Conservation (phyloP, 2,113 vertebrate species). For the Ovibos moschatus region DNA sequence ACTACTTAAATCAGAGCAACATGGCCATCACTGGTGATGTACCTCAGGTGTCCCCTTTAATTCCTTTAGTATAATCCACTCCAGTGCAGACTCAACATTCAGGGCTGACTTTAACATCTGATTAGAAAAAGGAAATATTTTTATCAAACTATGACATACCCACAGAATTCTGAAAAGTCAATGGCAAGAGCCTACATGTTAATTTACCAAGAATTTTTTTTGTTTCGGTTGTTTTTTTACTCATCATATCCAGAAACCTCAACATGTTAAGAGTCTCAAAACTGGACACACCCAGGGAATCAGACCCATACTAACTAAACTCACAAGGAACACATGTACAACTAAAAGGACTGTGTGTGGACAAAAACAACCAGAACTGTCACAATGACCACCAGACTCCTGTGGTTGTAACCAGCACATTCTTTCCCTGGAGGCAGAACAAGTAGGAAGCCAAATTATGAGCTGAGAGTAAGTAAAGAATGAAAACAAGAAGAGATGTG, state of each 20-base stretch:
- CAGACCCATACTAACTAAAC: not conserved
- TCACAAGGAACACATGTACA: not conserved
- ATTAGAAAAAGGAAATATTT: not conserved
- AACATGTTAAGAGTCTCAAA: not conserved
- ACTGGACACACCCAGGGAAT: not conserved
- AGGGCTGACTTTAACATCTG: not conserved
- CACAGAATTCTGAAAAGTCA: slow-evolving; percentile 41
- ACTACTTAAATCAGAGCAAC: not conserved
- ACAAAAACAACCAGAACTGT: not conserved
- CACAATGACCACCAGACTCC: not conserved
- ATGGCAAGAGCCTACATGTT: not conserved
- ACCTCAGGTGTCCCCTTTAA: not conserved
- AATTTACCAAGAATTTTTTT: not conserved
- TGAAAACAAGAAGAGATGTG: not conserved
- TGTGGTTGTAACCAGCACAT: not conserved
- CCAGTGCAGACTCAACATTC: not conserved
- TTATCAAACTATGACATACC: not conserved
- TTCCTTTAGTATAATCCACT: not conserved
- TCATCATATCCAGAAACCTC: not conserved
- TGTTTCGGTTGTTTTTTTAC: not conserved
- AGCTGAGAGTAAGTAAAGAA: not conserved
- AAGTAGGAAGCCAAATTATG: not conserved
- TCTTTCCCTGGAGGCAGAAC: not conserved
- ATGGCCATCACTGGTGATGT: not conserved
- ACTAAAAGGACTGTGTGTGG: not conserved